These are phyloP conservation scores for Lota lota DNA, from an alignment of 2,113 vertebrate species.

Conservation along the genomic window DNA sequence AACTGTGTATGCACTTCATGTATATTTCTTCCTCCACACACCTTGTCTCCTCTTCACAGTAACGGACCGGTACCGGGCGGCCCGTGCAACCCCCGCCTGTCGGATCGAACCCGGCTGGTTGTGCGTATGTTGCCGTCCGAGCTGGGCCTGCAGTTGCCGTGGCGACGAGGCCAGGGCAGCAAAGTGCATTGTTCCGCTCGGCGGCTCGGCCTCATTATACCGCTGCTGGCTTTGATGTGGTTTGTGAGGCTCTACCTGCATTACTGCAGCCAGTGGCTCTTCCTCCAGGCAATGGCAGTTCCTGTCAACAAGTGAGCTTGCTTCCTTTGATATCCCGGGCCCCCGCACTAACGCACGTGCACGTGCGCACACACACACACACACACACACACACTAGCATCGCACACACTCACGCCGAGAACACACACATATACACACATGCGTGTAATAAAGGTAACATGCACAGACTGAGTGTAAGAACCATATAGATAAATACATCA, in stretches of 20 bases:
- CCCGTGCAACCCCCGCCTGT: conserved; percentile 28
- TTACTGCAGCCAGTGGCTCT: conserved; percentile 92
- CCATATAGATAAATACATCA: background rate
- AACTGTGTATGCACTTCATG: conserved; percentile 14
- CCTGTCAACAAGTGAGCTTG: conserved; percentile 89
- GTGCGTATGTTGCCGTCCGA: conserved; percentile 69
- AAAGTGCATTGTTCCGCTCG: conserved; percentile 32
- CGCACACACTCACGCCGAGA: too few species aligned
- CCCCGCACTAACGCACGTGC: conserved; percentile 16
- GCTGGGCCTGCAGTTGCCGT: conserved; percentile 68
- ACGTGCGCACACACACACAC: conserved; percentile 23
- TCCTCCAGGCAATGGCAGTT: conserved; percentile 82
- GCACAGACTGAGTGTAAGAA: too few species aligned
- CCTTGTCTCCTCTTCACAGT: too few species aligned
- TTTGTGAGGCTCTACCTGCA: conserved; percentile 90
- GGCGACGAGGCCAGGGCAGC: conserved; percentile 58
- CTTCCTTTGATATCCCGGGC: conserved; percentile 65
- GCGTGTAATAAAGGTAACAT: too few species aligned
- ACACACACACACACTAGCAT: conserved; percentile 21
- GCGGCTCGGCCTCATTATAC: conserved; percentile 75
- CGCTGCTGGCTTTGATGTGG: conserved; percentile 82
- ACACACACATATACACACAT: too few species aligned
- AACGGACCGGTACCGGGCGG: conserved; percentile 1
- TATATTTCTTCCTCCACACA: background rate
- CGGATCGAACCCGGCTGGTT: conserved; percentile 63